Evolutionary conservation across 2,888 invertebrate genomes (phyloP), one percentile per base, ranked within the genome.

Genomic region (Lycocerus yunnanus): DNA sequence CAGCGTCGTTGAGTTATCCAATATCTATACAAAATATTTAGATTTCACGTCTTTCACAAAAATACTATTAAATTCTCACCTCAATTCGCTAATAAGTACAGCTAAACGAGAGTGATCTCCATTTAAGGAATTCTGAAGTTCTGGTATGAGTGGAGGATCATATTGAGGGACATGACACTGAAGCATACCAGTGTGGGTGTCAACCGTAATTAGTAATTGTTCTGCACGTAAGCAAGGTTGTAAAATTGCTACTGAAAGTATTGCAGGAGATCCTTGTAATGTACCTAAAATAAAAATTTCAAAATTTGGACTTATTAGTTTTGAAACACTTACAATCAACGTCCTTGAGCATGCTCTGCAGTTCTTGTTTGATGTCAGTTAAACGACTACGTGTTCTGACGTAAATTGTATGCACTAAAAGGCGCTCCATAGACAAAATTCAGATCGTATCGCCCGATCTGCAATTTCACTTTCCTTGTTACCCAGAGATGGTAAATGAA

Each of bases 381-480:
- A 97, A 89, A 61, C 97, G 90, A 78, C 95, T 94, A 70, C 95
- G 91, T 0, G 97, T 96, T 80, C 98, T 91, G 72, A 97, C 94
- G 84, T 98, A 97, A 80, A 98, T 97, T 0, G 98, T 98, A 85
- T 97, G 97, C 6, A 98, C 97, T 58, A 98, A 89, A 69, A 98
- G 89, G 58, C 97, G 93, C 88, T 98, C 98, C 92, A 98, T 95
- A 5, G 97, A 97, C n/a, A 98, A 90, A 95, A 93, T 87, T 97
- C 97, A 18, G 96, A 95, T 80, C 95, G 91, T 60, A 96, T 93
- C 13, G 96, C 95, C 78, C 92, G 88, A 82, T 93, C 93, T 1
- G 93, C 92, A 69, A 93, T 91, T 86, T 94, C 92, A 75, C 78
- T 81, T 89, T 92, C 85, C 90, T 93, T 90, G 88, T 90, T 90